These are phyloP conservation scores for Poeciliopsis occidentalis DNA, from an alignment of 2,113 vertebrate species.

Conservation along the genomic window DNA sequence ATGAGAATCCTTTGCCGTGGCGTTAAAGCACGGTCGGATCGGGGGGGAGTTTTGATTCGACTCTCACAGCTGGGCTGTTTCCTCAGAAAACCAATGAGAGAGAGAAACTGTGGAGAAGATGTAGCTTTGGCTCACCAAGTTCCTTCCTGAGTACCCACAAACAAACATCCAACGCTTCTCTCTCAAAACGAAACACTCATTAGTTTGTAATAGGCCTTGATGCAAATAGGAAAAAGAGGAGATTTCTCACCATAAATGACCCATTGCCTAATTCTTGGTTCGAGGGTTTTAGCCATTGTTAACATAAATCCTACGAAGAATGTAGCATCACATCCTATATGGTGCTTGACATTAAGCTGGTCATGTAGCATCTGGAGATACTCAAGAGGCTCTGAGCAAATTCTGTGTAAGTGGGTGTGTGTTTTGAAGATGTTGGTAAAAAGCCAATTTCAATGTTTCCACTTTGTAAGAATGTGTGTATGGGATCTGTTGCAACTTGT, in stretches of 20 bases:
- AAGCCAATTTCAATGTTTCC: conserved; percentile 33
- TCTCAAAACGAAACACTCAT: conserved; percentile 11
- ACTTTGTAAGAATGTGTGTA: conserved; percentile 31
- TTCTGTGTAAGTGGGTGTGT: conserved; percentile 19
- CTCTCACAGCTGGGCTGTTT: conserved; percentile 54
- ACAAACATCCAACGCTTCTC: conserved; percentile 8
- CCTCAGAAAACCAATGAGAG: conserved; percentile 14
- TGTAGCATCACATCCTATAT: conserved; percentile 13
- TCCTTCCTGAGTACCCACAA: conserved; percentile 10
- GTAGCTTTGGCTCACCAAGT: conserved; percentile 19
- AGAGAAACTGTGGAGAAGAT: conserved; percentile 30
- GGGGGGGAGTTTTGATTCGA: conserved; percentile 22
- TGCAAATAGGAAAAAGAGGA: background rate
- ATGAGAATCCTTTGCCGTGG: conserved; percentile 28
- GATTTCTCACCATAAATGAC: background rate
- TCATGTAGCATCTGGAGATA: conserved; percentile 55
- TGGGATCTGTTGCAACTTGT: conserved; percentile 7
- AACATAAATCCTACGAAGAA: conserved; percentile 12
- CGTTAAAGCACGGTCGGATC: background rate
- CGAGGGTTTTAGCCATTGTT: background rate
- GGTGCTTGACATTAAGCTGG: conserved; percentile 14
- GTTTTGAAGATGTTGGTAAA: conserved; percentile 26
- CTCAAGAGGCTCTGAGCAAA: conserved; percentile 39
- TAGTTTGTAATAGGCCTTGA: background rate
- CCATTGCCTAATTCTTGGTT: conserved; percentile 5